Evolutionary conservation across 2,888 invertebrate genomes (phyloP), one percentile per base, ranked within the genome.

Genomic region (Schrankia costaestrigalis): DNA sequence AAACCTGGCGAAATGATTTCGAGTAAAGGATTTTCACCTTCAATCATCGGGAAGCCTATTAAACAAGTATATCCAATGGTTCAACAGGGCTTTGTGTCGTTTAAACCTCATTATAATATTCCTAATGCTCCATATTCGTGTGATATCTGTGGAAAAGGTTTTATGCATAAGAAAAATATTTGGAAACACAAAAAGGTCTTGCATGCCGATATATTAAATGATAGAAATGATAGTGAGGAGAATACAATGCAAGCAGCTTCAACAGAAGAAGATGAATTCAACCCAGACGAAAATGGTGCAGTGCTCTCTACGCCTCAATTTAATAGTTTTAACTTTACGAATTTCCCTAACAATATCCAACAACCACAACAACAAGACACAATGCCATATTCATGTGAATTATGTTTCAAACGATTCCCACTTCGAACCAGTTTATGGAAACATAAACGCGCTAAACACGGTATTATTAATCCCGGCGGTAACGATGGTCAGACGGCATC

Each of bases 81-180:
- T 17, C 79, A 80, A 56, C 73, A 76, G 5, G 71, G 71, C 14
- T 71, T 78, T 45, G 65, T 80, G 18, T 63, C 76, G 9, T 84
- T 78, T 43, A 84, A 84, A 57, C 74, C 82, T 26, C 77, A 71
- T 47, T 66, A 74, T 37, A 80, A 79, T 48, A 84, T 88, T 50
- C 84, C 86, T 37, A 85, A 86, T 32, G 89, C 89, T 33, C 89
- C 78, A 26, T 90, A 90, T 49, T 88, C 87, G 22, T 93, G 92
- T 62, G 90, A 92, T 41, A 81, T 90, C 26, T 93, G 93, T 48
- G 91, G 92, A n/a, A 90, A 91, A 62, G 89, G 89, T 15, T 89
- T 89, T 48, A 85, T 88, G 80, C 89, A 89, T 44, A 89, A 89
- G 71, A 89, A 89, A 53, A 89, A 89, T 59, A 89, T 89, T 39